These are phyloP conservation scores for Ursus arctos DNA, from an alignment of 2,113 vertebrate genomes.

Conservation along the genomic window DNA sequence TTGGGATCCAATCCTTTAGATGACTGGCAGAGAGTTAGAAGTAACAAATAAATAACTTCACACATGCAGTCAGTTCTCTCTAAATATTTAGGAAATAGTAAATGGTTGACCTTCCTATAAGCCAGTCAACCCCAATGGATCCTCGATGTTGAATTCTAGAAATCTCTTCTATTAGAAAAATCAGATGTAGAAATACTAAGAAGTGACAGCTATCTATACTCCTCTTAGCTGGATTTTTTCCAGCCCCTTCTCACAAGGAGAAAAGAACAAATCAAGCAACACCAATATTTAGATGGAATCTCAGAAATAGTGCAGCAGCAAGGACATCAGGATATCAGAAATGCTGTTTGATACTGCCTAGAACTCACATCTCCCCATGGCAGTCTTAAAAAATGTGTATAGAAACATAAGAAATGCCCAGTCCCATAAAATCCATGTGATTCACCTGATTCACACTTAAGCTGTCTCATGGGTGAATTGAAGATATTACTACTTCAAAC, in stretches of 20 bases:
- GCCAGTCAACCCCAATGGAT: background rate
- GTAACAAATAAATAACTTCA: slow-evolving; percentile 30
- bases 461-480: background rate
- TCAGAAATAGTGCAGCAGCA: background rate
- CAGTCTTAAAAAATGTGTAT: background rate
- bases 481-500: background rate
- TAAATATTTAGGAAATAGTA: slow-evolving; percentile 36
- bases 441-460: background rate
- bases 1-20: background rate
- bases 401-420: background rate
- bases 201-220: background rate
- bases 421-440: background rate
- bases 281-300: background rate
- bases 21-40: background rate
- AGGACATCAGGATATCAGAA: background rate
- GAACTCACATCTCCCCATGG: background rate
- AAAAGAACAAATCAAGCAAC: background rate
- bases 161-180: background rate
- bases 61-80: background rate
- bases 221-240: background rate
- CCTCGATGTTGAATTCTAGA: background rate
- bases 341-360: background rate
- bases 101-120: background rate
- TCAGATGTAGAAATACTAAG: background rate
- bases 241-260: background rate